These are phyloP conservation scores for Synanthedon formicaeformis DNA, from an alignment of 2,888 invertebrate species.

Conservation along the genomic window DNA sequence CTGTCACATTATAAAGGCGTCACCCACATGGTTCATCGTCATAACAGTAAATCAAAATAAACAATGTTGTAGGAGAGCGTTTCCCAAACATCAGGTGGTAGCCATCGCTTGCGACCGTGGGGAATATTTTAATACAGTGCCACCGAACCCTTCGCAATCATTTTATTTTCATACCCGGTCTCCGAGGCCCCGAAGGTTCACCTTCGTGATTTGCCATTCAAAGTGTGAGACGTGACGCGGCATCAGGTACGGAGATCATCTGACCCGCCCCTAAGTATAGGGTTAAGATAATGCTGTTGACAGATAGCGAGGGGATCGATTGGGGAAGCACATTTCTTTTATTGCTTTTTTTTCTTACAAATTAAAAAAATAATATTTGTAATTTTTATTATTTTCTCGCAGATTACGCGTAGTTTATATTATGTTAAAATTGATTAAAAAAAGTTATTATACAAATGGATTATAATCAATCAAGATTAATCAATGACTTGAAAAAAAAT, in stretches of 20 bases:
- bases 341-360: conserved; percentile 8
- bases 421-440: no score
- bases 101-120: conserved; percentile 30
- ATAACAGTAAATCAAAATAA: conserved; percentile 38
- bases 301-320: conserved; percentile 45
- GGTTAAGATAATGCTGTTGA: conserved; percentile 59
- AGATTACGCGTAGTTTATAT: no score
- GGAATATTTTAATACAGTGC: conserved; percentile 63
- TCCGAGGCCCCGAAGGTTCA: conserved; percentile 60
- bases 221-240: conserved; percentile 49
- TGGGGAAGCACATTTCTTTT: conserved; percentile 40
- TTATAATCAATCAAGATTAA: no score
- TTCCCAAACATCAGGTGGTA: conserved; percentile 58
- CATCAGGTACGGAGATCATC: conserved; percentile 46
- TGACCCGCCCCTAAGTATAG: conserved; percentile 24
- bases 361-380: no score
- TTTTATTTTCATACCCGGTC: conserved; percentile 66
- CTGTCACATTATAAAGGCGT: background rate
- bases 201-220: conserved; percentile 68
- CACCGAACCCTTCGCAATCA: conserved; percentile 57
- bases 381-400: no score
- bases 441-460: no score
- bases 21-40: background rate
- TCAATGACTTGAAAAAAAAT: no score
- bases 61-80: conserved; percentile 29